A percentile compares a stretch with the other conserved stretches of the same genome.
phyloP scores from a whole-genome alignment of 2,797 vertebrate species.

The Neosilurus hyrtlii region DNA sequence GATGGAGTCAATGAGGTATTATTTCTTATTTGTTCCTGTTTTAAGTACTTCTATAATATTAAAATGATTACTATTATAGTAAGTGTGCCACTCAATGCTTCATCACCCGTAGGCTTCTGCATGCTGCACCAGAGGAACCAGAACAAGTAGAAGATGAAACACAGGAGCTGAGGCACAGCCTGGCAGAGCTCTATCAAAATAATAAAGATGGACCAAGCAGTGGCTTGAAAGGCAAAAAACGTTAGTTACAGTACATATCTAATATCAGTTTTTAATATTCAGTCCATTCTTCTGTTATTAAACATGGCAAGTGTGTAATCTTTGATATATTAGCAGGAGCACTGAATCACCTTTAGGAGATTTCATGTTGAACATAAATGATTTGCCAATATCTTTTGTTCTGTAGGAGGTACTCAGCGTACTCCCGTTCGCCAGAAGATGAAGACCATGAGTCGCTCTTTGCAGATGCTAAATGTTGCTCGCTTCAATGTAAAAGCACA shows the following conservation, averaged over 20 bases:
- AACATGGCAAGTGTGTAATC: neutral
- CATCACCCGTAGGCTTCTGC: conserved; percentile 73
- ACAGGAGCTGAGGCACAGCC: conserved; percentile 72
- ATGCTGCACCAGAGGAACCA: conserved; percentile 68
- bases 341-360: too few relatives aligned
- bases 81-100: conserved; percentile 5
- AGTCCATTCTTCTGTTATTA: neutral
- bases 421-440: conserved; percentile 97
- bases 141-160: conserved; percentile 61
- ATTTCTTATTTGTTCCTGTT: neutral
- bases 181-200: conserved; percentile 85
- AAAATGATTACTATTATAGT: neutral
- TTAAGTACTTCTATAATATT: neutral
- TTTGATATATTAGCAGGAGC: neutral
- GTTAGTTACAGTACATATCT: conserved; percentile 64
- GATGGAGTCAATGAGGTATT: conserved; percentile 92
- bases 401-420: conserved; percentile 81
- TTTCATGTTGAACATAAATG: neutral
- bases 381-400: conserved; percentile 9
- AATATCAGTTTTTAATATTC: neutral
- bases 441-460: conserved; percentile 93
- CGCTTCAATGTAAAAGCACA: conserved; percentile 92
- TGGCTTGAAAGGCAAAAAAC: conserved; percentile 71
- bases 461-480: conserved; percentile 95
- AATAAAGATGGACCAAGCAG: conserved; percentile 63